These are phyloP conservation scores for Drosophila lacertosa DNA, from an alignment of 1,140 invertebrate species.

Conservation along the genomic window DNA sequence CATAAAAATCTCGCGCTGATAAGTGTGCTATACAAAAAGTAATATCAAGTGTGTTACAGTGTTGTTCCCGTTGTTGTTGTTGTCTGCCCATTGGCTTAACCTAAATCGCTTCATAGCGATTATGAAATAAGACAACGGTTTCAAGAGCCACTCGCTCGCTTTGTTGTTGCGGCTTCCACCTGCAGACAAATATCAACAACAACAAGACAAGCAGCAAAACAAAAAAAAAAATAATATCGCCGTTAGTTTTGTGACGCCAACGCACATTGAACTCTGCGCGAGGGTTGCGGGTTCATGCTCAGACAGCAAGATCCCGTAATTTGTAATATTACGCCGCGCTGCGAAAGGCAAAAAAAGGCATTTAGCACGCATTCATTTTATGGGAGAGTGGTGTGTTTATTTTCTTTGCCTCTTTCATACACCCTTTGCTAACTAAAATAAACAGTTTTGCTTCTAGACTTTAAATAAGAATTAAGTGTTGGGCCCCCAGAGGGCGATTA, in stretches of 20 bases:
- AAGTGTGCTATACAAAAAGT: conserved; percentile 28
- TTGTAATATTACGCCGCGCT: not conserved
- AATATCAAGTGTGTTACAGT: not conserved
- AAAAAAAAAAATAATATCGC: conserved; percentile 6
- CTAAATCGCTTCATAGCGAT: conserved; percentile 60
- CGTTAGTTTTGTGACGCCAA: conserved; percentile 18
- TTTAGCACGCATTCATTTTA: conserved; percentile 11
- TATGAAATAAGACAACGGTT: conserved; percentile 73
- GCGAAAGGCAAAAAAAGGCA: not conserved
- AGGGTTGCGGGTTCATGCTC: not conserved
- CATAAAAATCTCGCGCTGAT: conserved; percentile 10
- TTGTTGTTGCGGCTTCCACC: conserved; percentile 27
- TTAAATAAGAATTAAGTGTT: too few relatives aligned
- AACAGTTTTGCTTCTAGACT: too few relatives aligned
- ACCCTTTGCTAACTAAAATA: too few relatives aligned
- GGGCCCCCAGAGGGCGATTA: too few relatives aligned
- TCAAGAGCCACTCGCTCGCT: conserved; percentile 13
- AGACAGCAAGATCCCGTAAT: not conserved
- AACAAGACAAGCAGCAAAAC: conserved; percentile 9
- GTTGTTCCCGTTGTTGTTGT: not conserved
- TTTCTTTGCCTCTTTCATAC: too few relatives aligned
- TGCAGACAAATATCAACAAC: conserved; percentile 1
- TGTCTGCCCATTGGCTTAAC: conserved; percentile 48
- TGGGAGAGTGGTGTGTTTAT: not conserved
- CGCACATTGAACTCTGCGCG: conserved; percentile 32